Percentiles rank a stretch among this genome's conserved stretches.
These are phyloP conservation scores for Lates japonicus DNA, from an alignment of 2,797 vertebrate species.

Conservation along the genomic window DNA sequence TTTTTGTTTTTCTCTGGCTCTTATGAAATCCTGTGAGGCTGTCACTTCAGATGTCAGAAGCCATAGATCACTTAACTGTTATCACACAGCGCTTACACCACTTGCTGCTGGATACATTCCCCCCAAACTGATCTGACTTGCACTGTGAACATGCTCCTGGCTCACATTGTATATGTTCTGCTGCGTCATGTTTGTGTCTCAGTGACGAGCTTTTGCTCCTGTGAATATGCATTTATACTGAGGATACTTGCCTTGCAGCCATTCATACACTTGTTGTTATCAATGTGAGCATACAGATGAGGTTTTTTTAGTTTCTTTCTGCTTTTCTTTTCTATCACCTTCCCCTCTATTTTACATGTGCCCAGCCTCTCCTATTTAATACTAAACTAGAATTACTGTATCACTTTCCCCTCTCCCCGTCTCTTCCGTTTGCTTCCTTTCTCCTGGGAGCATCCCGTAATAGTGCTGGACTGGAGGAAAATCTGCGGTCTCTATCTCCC, in stretches of 20 bases:
- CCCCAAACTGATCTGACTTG: constrained; percentile 34
- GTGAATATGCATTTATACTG: constrained; percentile 11
- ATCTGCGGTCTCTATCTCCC: constrained; percentile 66
- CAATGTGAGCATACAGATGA: not conserved
- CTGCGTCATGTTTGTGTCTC: constrained; percentile 16
- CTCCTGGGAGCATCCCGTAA: constrained; percentile 71
- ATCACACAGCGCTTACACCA: constrained; percentile 58
- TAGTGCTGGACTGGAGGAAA: constrained; percentile 72
- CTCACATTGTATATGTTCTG: constrained; percentile 37
- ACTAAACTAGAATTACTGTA: constrained; percentile 51
- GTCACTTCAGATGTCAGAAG: constrained; percentile 67
- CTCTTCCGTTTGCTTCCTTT: constrained; percentile 35
- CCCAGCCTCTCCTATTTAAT: constrained; percentile 40
- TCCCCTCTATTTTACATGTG: constrained; percentile 43
- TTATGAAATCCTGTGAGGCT: constrained; percentile 66
- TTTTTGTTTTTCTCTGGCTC: constrained; percentile 35
- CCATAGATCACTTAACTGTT: constrained; percentile 72
- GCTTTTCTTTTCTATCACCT: constrained; percentile 13
- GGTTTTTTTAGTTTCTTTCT: not conserved
- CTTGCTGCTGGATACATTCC: constrained; percentile 51
- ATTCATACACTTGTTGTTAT: constrained; percentile 6
- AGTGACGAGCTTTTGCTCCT: not conserved
- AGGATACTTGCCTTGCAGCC: not conserved
- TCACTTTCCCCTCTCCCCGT: constrained; percentile 39
- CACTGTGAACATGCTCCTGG: constrained; percentile 24